Percentiles rank a stretch among this genome's conserved stretches.
These are phyloP conservation scores for Camelus dromedarius DNA, from an alignment of 2,113 vertebrate species.

Conservation along the genomic window DNA sequence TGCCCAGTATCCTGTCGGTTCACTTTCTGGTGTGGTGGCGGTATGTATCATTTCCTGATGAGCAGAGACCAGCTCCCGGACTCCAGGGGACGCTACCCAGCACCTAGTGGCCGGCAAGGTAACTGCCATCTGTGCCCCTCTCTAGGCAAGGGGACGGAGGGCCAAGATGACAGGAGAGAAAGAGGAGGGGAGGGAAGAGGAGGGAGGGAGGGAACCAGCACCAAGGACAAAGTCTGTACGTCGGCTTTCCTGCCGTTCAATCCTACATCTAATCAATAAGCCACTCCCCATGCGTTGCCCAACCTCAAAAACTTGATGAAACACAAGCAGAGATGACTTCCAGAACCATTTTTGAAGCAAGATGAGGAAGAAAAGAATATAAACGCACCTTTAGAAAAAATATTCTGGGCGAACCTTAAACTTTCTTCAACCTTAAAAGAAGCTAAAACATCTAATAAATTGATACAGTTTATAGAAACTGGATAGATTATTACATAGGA, in stretches of 20 bases:
- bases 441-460: slow-evolving; percentile 71
- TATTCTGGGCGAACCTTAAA: slow-evolving; percentile 37
- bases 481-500: slow-evolving; percentile 72
- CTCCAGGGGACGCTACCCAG: fast-evolving
- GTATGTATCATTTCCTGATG: background rate
- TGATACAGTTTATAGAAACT: slow-evolving; percentile 70
- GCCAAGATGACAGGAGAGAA: no score
- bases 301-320: background rate
- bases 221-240: background rate
- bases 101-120: background rate
- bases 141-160: no score
- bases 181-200: fast-evolving
- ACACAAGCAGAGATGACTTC: background rate
- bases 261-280: background rate
- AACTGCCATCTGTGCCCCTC: background rate
- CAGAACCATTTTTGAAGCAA: background rate
- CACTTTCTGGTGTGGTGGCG: background rate
- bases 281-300: background rate
- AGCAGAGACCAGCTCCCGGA: background rate
- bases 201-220: no score
- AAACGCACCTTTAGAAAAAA: background rate
- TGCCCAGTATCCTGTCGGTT: slow-evolving; percentile 29
- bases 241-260: background rate
- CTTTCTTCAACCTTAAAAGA: slow-evolving; percentile 63
- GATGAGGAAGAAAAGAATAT: background rate